Percentiles rank a stretch among this genome's conserved stretches.
phyloP scores from a whole-genome alignment of 2,888 invertebrate genomes.

The Drepana falcataria region DNA sequence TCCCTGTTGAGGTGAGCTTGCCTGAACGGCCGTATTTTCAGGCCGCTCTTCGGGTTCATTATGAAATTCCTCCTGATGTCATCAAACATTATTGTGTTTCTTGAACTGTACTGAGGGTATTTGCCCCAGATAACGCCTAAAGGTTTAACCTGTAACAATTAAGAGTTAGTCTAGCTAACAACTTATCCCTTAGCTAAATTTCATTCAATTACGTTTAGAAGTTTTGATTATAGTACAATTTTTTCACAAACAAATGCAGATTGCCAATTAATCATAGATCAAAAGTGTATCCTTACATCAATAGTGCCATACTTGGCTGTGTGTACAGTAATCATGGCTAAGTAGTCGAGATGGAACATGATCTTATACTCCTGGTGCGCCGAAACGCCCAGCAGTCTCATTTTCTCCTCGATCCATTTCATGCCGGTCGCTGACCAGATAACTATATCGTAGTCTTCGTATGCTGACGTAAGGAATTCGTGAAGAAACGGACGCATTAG shows the following conservation, averaged over 20 bases:
- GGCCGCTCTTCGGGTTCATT: slow-evolving; percentile 97
- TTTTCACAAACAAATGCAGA: no score
- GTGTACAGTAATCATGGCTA: slow-evolving; percentile 97
- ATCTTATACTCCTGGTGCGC: slow-evolving; percentile 92
- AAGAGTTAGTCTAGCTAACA: not conserved
- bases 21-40: slow-evolving; percentile 93
- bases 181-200: no score
- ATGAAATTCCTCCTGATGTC: slow-evolving; percentile 96
- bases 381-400: slow-evolving; percentile 93
- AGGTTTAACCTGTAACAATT: slow-evolving; percentile 87
- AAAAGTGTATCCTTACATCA: slow-evolving; percentile 80
- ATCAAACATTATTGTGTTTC: slow-evolving; percentile 99
- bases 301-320: slow-evolving; percentile 94
- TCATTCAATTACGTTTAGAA: no score
- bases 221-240: not conserved
- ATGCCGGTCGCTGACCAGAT: slow-evolving; percentile 99
- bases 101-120: slow-evolving; percentile 90
- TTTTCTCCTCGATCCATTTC: slow-evolving; percentile 99
- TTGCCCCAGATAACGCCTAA: slow-evolving; percentile 98
- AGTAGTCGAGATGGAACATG: slow-evolving; percentile 92
- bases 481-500: slow-evolving; percentile 97
- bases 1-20: slow-evolving; percentile 93
- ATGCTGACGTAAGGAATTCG: slow-evolving; percentile 93
- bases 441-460: slow-evolving; percentile 95
- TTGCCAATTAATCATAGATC: no score